phyloP scores from a whole-genome alignment of 2,113 vertebrate genomes.

The Sigmodon hispidus region DNA sequence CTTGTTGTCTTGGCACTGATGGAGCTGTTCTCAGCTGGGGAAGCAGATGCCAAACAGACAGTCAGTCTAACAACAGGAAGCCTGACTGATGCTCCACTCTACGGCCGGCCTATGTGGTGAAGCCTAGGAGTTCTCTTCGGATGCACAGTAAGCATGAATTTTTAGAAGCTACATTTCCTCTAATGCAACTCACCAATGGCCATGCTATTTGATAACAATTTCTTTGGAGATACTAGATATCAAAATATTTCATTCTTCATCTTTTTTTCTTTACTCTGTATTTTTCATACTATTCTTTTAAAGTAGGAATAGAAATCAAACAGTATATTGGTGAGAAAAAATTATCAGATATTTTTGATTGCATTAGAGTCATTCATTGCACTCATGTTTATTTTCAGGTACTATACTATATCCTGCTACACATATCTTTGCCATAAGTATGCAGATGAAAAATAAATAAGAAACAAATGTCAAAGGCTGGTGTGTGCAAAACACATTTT shows the following conservation, averaged over 20 bases:
- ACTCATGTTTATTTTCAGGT: not conserved
- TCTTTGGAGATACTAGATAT: not conserved
- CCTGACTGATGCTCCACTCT: no score
- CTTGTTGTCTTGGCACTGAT: not conserved
- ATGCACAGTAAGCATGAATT: no score
- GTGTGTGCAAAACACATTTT: no score
- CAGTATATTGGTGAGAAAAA: not conserved
- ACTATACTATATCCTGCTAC: accelerated
- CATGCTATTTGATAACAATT: not conserved
- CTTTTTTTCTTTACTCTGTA: not conserved
- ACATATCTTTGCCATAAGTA: not conserved
- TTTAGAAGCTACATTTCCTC: not conserved
- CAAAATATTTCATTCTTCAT: not conserved
- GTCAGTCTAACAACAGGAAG: not conserved
- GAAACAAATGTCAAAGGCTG: no score
- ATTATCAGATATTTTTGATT: not conserved
- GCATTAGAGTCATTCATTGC: not conserved
- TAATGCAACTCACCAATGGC: not conserved
- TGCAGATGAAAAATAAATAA: not conserved
- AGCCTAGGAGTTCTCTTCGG: not conserved
- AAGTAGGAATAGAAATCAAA: not conserved
- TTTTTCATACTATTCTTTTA: not conserved
- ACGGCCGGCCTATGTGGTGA: accelerated
- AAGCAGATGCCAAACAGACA: not conserved
- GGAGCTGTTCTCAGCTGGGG: not conserved